These are phyloP conservation scores for Ellobium chinense DNA, from an alignment of 2,888 invertebrate species.

Conservation along the genomic window DNA sequence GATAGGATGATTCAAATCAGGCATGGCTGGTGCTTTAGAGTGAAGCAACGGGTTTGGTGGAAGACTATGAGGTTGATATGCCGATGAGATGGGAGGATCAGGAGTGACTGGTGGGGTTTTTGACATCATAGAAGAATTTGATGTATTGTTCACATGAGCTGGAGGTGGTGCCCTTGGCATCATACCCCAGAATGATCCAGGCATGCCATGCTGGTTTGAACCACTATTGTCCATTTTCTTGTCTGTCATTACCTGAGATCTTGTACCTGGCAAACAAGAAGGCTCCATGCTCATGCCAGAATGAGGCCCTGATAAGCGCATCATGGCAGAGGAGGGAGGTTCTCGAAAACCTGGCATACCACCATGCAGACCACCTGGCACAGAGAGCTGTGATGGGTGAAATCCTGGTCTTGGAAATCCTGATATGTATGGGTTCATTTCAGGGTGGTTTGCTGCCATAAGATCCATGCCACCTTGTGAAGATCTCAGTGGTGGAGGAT, in stretches of 20 bases:
- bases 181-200: constrained; percentile 27
- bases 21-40: constrained; percentile 10
- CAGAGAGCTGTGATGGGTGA: constrained; percentile 40
- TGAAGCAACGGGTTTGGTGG: constrained; percentile 10
- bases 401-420: constrained; percentile 11
- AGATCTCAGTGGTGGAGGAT: background rate
- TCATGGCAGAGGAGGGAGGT: constrained; percentile 5
- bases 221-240: constrained; percentile 19
- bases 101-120: constrained; percentile 38
- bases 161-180: constrained; percentile 33
- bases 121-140: constrained; percentile 4
- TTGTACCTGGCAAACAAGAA: background rate
- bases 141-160: constrained; percentile 28
- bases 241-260: constrained; percentile 3
- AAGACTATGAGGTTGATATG: constrained; percentile 36
- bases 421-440: constrained; percentile 30
- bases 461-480: constrained; percentile 7
- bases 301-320: constrained; percentile 10
- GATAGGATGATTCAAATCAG: constrained; percentile 34
- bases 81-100: constrained; percentile 16
- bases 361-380: constrained; percentile 12
- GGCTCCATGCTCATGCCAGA: constrained; percentile 15
- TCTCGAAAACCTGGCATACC: constrained; percentile 5
- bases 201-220: constrained; percentile 16
- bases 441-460: background rate